Evolutionary conservation across 2,113 vertebrate species (phyloP).

Genomic region (Aegotheles bennettii): DNA sequence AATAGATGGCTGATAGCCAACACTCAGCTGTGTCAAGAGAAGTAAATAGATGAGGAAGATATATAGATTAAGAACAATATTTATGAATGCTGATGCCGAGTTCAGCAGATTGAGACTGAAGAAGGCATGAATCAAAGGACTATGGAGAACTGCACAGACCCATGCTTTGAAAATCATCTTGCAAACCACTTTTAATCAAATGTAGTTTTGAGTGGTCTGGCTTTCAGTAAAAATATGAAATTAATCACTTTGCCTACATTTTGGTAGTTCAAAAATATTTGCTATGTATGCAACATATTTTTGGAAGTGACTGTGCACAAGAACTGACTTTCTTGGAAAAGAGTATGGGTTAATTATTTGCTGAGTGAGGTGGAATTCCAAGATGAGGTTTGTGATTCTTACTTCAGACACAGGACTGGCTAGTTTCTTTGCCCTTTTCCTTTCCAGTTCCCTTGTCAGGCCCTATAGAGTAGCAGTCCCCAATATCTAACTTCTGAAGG

Average conservation of each 20-base stretch:
- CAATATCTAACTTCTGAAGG: not conserved
- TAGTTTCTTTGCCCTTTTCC: not conserved
- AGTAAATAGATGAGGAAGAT: not conserved
- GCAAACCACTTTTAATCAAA: not conserved
- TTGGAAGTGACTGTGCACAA: not conserved
- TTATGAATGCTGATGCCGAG: constrained; percentile 22
- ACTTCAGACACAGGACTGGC: not conserved
- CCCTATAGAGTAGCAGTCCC: not conserved
- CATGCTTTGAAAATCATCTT: not conserved
- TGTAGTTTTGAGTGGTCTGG: not conserved
- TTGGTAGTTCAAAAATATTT: not conserved
- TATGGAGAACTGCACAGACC: not conserved
- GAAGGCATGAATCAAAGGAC: not conserved
- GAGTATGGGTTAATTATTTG: not conserved
- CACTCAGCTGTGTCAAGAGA: not conserved
- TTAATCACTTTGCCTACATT: not conserved
- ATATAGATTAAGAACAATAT: not conserved
- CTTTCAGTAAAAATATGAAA: not conserved
- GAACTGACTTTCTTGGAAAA: not conserved
- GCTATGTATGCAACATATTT: not conserved
- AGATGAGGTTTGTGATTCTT: not conserved
- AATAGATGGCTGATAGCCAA: not conserved
- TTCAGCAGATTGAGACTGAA: not conserved
- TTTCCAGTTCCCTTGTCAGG: not conserved
- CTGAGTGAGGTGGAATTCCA: not conserved